phyloP scores from a whole-genome alignment of 2,113 vertebrate genomes.

The Herpetotheres cachinnans region DNA sequence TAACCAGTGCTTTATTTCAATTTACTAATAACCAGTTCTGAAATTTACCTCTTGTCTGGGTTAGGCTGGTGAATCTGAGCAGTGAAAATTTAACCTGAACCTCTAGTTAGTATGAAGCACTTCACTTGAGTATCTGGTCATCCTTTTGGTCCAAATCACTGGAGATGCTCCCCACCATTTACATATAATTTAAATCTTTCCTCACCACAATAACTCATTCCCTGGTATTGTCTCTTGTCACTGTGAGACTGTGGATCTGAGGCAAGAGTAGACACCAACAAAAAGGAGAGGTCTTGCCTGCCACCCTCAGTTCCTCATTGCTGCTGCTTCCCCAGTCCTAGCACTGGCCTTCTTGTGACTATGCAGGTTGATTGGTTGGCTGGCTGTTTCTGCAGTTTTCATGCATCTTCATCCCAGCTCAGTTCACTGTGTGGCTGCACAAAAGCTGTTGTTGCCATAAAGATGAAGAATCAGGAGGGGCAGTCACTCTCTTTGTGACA shows the following conservation, averaged over 20 bases:
- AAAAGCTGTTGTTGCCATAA: neutral
- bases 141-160: neutral
- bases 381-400: neutral
- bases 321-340: neutral
- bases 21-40: neutral
- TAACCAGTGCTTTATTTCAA: neutral
- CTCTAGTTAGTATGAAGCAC: neutral
- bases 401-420: neutral
- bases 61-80: neutral
- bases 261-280: neutral
- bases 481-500: rapidly evolving
- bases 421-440: neutral
- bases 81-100: neutral
- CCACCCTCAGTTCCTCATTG: neutral
- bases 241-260: neutral
- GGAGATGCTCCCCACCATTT: neutral
- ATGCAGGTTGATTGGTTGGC: neutral
- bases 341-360: neutral
- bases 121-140: neutral
- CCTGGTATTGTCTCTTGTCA: neutral
- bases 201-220: neutral
- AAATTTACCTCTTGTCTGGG: neutral
- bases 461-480: neutral
- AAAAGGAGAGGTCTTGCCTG: neutral
- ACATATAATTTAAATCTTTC: neutral